Conservation (phyloP, 2,888 invertebrate genomes). For the Tenthredo mesomela region DNA sequence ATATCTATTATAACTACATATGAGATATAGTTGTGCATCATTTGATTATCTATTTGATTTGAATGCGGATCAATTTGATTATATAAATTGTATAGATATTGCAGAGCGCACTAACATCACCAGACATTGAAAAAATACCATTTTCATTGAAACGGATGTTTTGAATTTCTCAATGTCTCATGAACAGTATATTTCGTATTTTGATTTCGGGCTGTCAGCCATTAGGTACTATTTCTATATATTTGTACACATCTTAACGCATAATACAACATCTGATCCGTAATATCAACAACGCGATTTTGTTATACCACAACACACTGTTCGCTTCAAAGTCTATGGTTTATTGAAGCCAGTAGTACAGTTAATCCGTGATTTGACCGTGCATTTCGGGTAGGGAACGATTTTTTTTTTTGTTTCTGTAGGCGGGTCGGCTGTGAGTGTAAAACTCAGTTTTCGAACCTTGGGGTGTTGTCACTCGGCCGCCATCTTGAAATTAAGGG, state of each 20-base stretch:
- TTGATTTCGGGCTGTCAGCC: conserved; percentile 73
- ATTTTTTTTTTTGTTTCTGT: no score
- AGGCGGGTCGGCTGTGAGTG: no score
- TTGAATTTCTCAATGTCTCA: conserved; percentile 58
- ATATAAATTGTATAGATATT: conserved; percentile 29
- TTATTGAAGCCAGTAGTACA: no score
- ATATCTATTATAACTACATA: conserved; percentile 8
- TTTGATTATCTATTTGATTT: conserved; percentile 58
- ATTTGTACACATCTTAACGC: conserved; percentile 13
- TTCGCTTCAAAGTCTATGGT: background rate
- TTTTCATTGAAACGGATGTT: conserved; percentile 56
- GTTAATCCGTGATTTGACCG: no score
- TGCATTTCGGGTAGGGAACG: no score
- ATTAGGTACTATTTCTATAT: conserved; percentile 58
- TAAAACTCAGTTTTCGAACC: no score
- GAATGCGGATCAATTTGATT: conserved; percentile 38
- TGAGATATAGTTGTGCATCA: conserved; percentile 45
- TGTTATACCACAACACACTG: conserved; percentile 10
- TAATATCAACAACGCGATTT: background rate
- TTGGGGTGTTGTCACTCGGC: no score
- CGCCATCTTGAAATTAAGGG: no score
- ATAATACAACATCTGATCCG: background rate
- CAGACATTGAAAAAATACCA: conserved; percentile 38
- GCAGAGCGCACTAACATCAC: conserved; percentile 29
- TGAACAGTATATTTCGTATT: conserved; percentile 66